Conservation (phyloP, 2,888 invertebrate species). For the Drosophila percnosoma region DNA sequence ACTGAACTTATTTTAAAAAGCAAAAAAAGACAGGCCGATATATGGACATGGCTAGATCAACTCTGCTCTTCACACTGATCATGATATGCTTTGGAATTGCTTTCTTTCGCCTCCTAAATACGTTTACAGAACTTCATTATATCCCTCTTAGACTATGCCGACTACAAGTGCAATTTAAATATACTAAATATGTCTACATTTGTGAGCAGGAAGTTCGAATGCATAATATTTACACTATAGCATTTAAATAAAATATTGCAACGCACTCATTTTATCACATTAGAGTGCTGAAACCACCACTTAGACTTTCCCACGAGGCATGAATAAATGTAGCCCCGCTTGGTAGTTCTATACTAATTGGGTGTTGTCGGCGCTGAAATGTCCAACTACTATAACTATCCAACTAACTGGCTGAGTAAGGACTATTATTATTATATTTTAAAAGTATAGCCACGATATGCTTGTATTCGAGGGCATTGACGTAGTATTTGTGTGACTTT, state of each 20-base stretch:
- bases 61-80: background rate
- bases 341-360: constrained; percentile 23
- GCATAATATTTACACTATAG: background rate
- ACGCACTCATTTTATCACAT: constrained; percentile 13
- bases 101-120: too few relatives aligned
- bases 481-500: constrained; percentile 1
- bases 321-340: constrained; percentile 36
- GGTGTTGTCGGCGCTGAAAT: constrained; percentile 27
- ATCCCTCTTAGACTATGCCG: constrained; percentile 2
- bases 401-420: constrained; percentile 1
- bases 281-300: constrained; percentile 31
- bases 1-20: too few relatives aligned
- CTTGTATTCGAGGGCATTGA: background rate
- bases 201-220: background rate
- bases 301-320: constrained; percentile 60
- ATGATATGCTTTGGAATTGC: too few relatives aligned
- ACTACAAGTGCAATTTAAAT: background rate
- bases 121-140: background rate
- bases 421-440: background rate
- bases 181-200: background rate
- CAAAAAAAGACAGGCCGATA: too few relatives aligned
- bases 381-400: constrained; percentile 1
- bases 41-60: too few relatives aligned
- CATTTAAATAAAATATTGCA: background rate
- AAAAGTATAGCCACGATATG: background rate